Conservation (phyloP, 2,797 vertebrate species). For the Benthosema pterotum region DNA sequence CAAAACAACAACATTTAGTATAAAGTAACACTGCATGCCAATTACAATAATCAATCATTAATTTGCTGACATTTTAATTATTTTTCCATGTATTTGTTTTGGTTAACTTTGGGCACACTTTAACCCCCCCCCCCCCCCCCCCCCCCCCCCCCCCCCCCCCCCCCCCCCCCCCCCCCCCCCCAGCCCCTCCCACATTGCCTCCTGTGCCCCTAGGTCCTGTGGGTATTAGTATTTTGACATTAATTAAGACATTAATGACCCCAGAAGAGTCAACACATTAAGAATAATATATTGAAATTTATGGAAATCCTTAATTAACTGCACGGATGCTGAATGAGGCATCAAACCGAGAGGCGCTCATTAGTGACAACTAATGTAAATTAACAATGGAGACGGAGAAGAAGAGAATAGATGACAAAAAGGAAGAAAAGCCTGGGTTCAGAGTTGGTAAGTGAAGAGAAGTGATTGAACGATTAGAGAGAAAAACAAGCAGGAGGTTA, state of each 20-base stretch:
- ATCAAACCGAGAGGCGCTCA: slow-evolving; percentile 63
- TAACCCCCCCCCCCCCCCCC: too few relatives aligned
- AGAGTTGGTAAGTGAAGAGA: slow-evolving; percentile 6
- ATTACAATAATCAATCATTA: slow-evolving; percentile 23
- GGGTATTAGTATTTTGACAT: slow-evolving; percentile 61
- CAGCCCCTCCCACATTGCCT: too few relatives aligned
- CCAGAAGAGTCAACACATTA: slow-evolving; percentile 75
- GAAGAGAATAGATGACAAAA: not conserved
- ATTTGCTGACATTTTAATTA: not conserved
- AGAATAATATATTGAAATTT: slow-evolving; percentile 78
- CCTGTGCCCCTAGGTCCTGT: slow-evolving; percentile 31
- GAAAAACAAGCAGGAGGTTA: not conserved
- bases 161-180: too few relatives aligned
- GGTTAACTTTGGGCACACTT: slow-evolving; percentile 28
- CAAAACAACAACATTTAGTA: slow-evolving; percentile 1
- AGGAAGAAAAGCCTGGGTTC: slow-evolving; percentile 10
- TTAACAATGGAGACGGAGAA: not conserved
- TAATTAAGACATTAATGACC: slow-evolving; percentile 79
- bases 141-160: too few relatives aligned
- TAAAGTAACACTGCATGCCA: slow-evolving; percentile 30
- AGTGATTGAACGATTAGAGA: not conserved
- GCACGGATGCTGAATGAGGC: slow-evolving; percentile 67
- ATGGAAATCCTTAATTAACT: slow-evolving; percentile 80
- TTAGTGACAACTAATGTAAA: slow-evolving; percentile 53
- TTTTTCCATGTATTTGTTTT: slow-evolving; percentile 12